Base-by-base conservation (phyloP, 2,113 vertebrate genomes). In the Pelodiscus sinensis region DNA sequence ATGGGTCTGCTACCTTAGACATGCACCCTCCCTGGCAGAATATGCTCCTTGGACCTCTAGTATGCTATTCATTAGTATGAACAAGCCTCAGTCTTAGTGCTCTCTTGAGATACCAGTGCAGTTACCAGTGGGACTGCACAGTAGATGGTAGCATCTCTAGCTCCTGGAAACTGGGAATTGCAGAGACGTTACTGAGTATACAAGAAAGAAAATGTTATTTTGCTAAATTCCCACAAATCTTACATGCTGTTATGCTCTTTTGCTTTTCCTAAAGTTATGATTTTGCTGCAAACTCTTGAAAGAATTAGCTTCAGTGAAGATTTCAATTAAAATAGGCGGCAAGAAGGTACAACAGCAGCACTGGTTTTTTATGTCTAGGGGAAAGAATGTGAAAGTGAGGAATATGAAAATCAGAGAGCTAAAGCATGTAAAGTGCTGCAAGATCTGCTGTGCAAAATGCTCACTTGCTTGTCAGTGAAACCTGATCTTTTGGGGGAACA, bases 281-380 rank as follows among this genome's bases (percentile, higher is more conserved):
- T 88, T 95, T 95, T 90, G 90, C 84, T 93, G 91, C 81, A 85
- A 90, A 25, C 73, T 92, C 50, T 94, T 94, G 92, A 94, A 95
- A 95, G 87, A 94, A 84, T 57, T 93, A 95, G 94, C 82, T 77
- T 82, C 84, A 57, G 51, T 85, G 71, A 97, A 96, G 22, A 93
- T 97, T 96, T 96, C 93, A 88, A 91, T 96, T 97, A 97, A 96
- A 97, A 88, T 73, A 96, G 93, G 82, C 92, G 96, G 84, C 91
- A 92, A 73, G 58, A 44, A 91, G 78, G 79, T 96, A 84, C 68
- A 84, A 65, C 88, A 95, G 87, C 86, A 92, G 94, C 88, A 92
- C 54, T 18, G 90, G 65, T 91, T 93, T 57, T 96, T 95, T 95
- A 50, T 95, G 79, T 83, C 50, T 86, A 60, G 94, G 71, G 82